These are phyloP conservation scores for Stenoptilia bipunctidactyla DNA, from an alignment of 2,888 invertebrate species.

Conservation along the genomic window DNA sequence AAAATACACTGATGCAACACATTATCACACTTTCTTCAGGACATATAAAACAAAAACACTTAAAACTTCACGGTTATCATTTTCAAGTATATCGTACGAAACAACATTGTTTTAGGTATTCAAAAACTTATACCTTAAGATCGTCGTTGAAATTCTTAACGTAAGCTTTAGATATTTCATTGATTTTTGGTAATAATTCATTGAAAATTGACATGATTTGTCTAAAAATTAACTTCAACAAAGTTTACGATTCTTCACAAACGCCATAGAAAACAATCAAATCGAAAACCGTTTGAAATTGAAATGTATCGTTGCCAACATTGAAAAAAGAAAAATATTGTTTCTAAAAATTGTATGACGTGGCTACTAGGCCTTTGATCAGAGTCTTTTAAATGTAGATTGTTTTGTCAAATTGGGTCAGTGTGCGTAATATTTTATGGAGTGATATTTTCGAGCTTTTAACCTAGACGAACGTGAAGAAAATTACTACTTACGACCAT, in stretches of 20 bases:
- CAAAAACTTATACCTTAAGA: conserved; percentile 36
- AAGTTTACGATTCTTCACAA: conserved; percentile 40
- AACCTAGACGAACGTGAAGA: too few species aligned
- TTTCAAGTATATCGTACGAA: too few species aligned
- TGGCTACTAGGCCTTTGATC: too few species aligned
- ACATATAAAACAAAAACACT: conserved; percentile 5
- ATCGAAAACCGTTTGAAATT: conserved; percentile 66
- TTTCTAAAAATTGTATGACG: too few species aligned
- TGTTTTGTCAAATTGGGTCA: too few species aligned
- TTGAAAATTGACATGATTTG: conserved; percentile 56
- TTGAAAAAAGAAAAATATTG: conserved; percentile 2
- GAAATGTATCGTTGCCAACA: conserved; percentile 34
- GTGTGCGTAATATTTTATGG: too few species aligned
- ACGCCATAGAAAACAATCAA: conserved; percentile 43
- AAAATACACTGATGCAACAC: conserved; percentile 9
- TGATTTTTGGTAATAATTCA: conserved; percentile 45
- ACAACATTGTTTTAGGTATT: background rate
- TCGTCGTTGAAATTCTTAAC: conserved; percentile 37
- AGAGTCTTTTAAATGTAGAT: too few species aligned
- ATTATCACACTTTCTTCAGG: conserved; percentile 2
- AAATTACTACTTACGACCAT: too few species aligned
- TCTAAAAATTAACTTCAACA: conserved; percentile 30
- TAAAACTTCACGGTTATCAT: too few species aligned
- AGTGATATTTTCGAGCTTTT: too few species aligned
- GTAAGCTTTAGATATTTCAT: conserved; percentile 35